A percentile compares a stretch with the other conserved stretches of the same genome.
These are phyloP conservation scores for Oreonectes daqikongensis DNA, from an alignment of 2,797 vertebrate genomes.

Conservation along the genomic window DNA sequence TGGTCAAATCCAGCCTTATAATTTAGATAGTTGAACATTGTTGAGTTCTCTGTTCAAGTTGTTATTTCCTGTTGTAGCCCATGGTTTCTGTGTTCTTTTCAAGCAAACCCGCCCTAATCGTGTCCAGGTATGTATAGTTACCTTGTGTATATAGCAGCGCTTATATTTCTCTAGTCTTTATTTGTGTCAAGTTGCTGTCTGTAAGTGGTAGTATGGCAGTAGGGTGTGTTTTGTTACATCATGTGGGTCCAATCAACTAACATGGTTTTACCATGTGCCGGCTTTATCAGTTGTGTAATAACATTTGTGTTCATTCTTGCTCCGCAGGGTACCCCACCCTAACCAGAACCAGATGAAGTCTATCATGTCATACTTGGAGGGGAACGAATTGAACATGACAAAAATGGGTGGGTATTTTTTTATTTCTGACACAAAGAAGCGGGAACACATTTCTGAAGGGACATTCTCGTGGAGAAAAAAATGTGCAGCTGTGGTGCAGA, in stretches of 20 bases:
- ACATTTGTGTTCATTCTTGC: constrained; percentile 78
- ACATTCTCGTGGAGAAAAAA: constrained; percentile 84
- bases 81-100: too few species aligned
- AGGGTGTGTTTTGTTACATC: constrained; percentile 58
- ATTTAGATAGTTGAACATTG: background rate
- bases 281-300: constrained; percentile 81
- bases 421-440: constrained; percentile 86
- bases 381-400: constrained; percentile 87
- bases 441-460: constrained; percentile 86
- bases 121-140: too few species aligned
- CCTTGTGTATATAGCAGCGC: too few species aligned
- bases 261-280: constrained; percentile 69
- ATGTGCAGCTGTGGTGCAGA: constrained; percentile 82
- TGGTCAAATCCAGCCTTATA: too few species aligned
- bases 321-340: constrained; percentile 85
- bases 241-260: constrained; percentile 68
- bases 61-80: too few species aligned
- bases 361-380: constrained; percentile 93
- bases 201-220: constrained; percentile 30
- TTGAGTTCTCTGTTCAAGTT: too few species aligned
- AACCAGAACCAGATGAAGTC: constrained; percentile 88
- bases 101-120: too few species aligned
- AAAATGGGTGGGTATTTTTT: constrained; percentile 87
- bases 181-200: too few species aligned
- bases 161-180: too few species aligned